Conservation (phyloP, 2,113 vertebrate species). For the Apodemus speciosus region DNA sequence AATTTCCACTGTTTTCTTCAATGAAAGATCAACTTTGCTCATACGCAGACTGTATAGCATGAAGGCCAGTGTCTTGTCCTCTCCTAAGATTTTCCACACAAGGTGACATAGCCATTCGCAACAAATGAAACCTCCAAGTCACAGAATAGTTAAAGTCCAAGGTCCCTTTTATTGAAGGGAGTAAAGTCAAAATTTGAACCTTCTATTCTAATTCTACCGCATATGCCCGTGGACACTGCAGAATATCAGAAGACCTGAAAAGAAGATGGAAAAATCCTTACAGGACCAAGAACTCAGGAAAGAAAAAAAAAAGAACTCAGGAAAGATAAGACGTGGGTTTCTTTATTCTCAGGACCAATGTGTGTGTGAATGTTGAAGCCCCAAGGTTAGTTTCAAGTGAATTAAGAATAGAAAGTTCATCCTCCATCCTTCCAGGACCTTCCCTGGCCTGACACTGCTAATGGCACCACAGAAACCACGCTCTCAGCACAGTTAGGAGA, state of each 20-base stretch:
- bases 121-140: background rate
- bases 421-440: background rate
- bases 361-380: background rate
- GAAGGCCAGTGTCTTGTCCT: background rate
- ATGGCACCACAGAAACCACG: too few species aligned
- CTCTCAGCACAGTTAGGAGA: background rate
- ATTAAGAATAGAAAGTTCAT: background rate
- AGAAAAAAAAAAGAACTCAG: background rate
- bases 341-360: background rate
- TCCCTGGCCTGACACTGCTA: background rate
- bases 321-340: background rate
- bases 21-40: background rate
- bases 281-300: background rate
- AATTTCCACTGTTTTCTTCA: background rate
- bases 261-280: background rate
- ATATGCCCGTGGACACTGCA: fast-evolving
- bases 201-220: background rate
- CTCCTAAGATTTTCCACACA: background rate
- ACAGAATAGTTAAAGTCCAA: background rate
- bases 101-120: background rate
- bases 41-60: background rate
- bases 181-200: background rate
- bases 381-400: background rate
- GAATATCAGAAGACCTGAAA: background rate
- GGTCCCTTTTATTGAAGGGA: background rate